Base-by-base conservation (phyloP, 2,113 vertebrate genomes). In the Anthoscopus minutus region DNA sequence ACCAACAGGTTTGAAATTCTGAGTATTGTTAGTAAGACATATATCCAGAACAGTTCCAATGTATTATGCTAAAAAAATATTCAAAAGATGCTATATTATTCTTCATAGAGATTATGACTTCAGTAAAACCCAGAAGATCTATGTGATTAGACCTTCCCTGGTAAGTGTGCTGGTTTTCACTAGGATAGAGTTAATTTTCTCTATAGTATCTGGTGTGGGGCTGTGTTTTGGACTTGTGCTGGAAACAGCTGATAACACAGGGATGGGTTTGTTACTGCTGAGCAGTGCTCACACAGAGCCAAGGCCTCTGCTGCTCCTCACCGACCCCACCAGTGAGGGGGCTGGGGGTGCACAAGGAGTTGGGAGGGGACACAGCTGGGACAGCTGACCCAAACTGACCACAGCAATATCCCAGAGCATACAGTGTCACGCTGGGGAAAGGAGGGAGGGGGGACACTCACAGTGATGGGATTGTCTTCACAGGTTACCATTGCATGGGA, bases 271-370 rank as follows among this genome's bases (percentile, higher is more conserved):
- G 0, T 0, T 17, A 4, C 1, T 44, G 28, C 9, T 61, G 33
- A 86, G 53, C 17, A 54, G 47, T 0, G 18, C 7, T 56, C 7
- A 15, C 64, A 31, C 40, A 19, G 40, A 77, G 11, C 12, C 22
- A 35, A 22, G 18, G 28, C 3, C 9, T 56, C 66, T 82, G 1
- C 24, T 72, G 33, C 21, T 44, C 3, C 57, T 35, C 40, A 48
- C 16, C 1, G 1, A 40, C 1, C 1, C 19, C 11, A 21, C 2
- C 30, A 64, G 44, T 0, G 0, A 38, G 51, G 2, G 23, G 11
- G 8, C 10, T 54, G 31, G 17, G 4, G 2, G 5, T n/a, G n/a
- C 33, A 48, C 17, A 27, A 12, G 23, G 27, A 20, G 11, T 1
- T 62, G 14, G 11, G 48, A 57, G 42, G 20, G 35, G 21, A 23